Evolutionary conservation across 2,888 invertebrate genomes (phyloP).

Genomic region (Steinernema scapterisci): DNA sequence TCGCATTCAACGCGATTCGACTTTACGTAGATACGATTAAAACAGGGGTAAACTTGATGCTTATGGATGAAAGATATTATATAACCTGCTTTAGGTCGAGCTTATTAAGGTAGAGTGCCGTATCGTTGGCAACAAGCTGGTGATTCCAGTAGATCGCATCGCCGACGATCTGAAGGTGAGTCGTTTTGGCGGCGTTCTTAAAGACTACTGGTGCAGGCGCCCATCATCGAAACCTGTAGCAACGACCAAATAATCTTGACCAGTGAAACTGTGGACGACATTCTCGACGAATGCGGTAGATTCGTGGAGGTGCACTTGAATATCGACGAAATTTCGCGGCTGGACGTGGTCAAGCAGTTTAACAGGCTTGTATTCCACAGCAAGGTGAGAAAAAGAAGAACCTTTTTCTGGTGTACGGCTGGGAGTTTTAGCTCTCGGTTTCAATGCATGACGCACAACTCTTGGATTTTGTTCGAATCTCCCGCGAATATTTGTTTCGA

Average conservation of each 20-base stretch:
- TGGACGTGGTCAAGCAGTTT: neutral
- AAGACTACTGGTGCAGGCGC: neutral
- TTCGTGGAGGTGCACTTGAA: neutral
- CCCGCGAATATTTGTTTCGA: neutral
- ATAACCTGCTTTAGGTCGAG: neutral
- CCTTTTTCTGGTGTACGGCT: neutral
- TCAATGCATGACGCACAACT: neutral
- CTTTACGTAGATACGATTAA: conserved; percentile 38
- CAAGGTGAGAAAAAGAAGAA: neutral
- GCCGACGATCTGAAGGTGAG: conserved; percentile 43
- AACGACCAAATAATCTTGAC: neutral
- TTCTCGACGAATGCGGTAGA: neutral
- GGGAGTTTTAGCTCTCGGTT: neutral
- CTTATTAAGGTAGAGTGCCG: conserved; percentile 39
- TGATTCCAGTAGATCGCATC: conserved; percentile 41
- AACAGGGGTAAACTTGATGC: neutral
- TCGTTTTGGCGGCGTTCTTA: neutral
- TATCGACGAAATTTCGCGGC: neutral
- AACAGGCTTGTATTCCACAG: neutral
- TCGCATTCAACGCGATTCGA: conserved; percentile 43
- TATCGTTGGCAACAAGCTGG: conserved; percentile 40
- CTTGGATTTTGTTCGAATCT: neutral
- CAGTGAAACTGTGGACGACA: neutral
- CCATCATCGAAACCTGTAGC: neutral
- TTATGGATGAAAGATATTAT: neutral